Conservation (phyloP, 2,797 vertebrate genomes). For the Sylvia borin region DNA sequence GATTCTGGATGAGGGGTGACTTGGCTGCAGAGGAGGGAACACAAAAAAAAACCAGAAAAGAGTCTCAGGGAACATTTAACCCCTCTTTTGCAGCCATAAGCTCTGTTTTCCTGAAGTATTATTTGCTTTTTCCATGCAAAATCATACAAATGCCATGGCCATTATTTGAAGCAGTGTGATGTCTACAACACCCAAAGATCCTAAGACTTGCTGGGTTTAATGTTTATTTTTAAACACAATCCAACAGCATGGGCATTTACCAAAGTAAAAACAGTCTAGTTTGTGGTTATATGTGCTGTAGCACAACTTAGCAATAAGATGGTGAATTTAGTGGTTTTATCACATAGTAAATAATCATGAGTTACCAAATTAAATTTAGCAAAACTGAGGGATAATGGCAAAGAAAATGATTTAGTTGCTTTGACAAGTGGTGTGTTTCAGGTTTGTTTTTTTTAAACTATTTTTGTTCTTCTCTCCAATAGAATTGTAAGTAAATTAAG, state of each 20-base stretch:
- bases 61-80: background rate
- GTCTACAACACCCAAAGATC: background rate
- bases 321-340: background rate
- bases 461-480: constrained; percentile 28
- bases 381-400: background rate
- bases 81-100: background rate
- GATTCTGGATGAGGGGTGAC: background rate
- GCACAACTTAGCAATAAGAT: background rate
- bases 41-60: background rate
- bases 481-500: constrained; percentile 90
- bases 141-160: background rate
- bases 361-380: background rate
- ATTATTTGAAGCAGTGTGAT: background rate
- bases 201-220: background rate
- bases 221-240: background rate
- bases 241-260: background rate
- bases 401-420: background rate
- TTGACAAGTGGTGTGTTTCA: background rate
- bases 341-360: background rate
- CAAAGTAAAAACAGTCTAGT: background rate
- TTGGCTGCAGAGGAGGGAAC: background rate
- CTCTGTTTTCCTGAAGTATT: background rate
- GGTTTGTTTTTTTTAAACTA: background rate
- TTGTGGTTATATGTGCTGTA: background rate
- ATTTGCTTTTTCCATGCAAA: background rate